Conservation (phyloP, 2,888 invertebrate genomes). For the Thereva unica region DNA sequence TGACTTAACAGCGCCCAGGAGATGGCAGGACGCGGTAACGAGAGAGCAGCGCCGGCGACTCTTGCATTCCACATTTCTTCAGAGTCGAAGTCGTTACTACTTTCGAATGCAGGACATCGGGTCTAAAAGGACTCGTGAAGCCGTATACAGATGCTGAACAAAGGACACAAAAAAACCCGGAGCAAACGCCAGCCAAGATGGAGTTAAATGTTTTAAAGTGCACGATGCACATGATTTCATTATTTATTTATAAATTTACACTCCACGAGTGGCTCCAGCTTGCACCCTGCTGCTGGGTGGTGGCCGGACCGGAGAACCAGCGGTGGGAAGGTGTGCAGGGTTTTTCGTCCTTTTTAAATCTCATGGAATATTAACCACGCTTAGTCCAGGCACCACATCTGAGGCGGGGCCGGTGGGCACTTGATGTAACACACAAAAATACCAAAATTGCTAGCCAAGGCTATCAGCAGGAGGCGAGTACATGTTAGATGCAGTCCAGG, state of each 20-base stretch:
- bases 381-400: constrained; percentile 15
- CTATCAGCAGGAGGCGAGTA: constrained; percentile 6
- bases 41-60: background rate
- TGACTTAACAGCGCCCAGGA: constrained; percentile 22
- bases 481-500: constrained; percentile 11
- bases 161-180: constrained; percentile 12
- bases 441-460: constrained; percentile 14
- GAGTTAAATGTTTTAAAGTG: constrained; percentile 36
- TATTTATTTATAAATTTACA: constrained; percentile 38
- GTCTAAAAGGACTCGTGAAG: constrained; percentile 15
- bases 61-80: constrained; percentile 12
- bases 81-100: constrained; percentile 18
- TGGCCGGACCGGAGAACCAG: constrained; percentile 1
- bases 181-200: constrained; percentile 14
- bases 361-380: constrained; percentile 36
- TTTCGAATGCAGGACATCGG: constrained; percentile 31
- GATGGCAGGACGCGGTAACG: constrained; percentile 4
- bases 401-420: constrained; percentile 13
- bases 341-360: constrained; percentile 35
- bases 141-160: constrained; percentile 28
- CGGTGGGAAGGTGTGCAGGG: constrained; percentile 7
- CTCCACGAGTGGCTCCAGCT: constrained; percentile 7
- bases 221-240: constrained; percentile 38
- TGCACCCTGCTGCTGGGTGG: background rate
- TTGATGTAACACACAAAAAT: constrained; percentile 19